These are phyloP conservation scores for Saxidomus purpurata DNA, from an alignment of 1,140 invertebrate genomes.

Conservation along the genomic window DNA sequence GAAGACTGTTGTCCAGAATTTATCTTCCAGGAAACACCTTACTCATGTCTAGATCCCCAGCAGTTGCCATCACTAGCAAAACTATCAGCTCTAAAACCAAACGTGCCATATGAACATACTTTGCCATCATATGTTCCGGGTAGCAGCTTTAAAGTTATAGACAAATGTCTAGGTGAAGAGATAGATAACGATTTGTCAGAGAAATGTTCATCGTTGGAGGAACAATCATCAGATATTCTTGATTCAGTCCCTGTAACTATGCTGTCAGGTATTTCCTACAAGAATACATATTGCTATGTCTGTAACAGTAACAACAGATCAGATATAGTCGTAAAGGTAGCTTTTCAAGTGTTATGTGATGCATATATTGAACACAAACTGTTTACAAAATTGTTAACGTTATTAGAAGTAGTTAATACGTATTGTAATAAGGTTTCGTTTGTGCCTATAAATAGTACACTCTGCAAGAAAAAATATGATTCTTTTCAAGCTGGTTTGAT, in stretches of 20 bases:
- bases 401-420: background rate
- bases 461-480: background rate
- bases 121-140: background rate
- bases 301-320: background rate
- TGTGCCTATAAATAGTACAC: background rate
- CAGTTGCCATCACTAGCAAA: background rate
- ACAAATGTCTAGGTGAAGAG: background rate
- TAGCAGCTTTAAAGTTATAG: background rate
- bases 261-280: background rate
- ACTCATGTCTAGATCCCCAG: background rate
- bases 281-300: background rate
- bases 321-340: background rate
- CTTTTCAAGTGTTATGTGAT: slow-evolving; percentile 4
- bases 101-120: no score
- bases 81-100: no score
- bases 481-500: background rate
- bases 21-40: background rate
- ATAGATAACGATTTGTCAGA: background rate
- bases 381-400: background rate
- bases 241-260: background rate
- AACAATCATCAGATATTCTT: background rate
- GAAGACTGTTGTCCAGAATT: background rate
- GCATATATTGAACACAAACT: background rate
- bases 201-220: background rate
- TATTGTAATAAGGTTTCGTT: background rate